Conservation (phyloP, 2,797 vertebrate genomes). For the Myotis myotis region DNA sequence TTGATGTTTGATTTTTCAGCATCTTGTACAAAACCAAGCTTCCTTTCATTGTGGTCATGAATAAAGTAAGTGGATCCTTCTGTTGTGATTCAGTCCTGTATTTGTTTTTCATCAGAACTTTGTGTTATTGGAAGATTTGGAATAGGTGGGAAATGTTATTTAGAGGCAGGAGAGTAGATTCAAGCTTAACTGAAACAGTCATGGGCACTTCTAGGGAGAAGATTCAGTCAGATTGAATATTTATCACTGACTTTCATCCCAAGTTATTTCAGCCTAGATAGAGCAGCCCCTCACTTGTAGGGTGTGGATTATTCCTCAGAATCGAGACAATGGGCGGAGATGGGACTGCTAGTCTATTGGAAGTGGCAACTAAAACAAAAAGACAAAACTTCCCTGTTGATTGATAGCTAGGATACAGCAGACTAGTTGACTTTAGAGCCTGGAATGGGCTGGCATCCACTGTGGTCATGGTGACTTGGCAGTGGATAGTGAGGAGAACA, state of each 20-base stretch:
- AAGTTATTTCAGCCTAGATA: not conserved
- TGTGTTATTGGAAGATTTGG: constrained; percentile 11
- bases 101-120: constrained; percentile 8
- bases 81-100: not conserved
- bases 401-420: not conserved
- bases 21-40: constrained; percentile 98
- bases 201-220: not conserved
- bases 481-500: not conserved
- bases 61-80: constrained; percentile 90
- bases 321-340: not conserved
- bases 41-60: constrained; percentile 97
- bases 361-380: not conserved
- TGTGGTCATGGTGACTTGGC: not conserved
- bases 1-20: constrained; percentile 81
- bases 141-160: not conserved
- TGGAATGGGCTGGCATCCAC: not conserved
- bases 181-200: not conserved
- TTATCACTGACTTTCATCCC: not conserved
- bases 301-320: not conserved
- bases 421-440: not conserved
- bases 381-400: not conserved
- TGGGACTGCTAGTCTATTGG: not conserved
- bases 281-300: not conserved
- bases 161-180: not conserved
- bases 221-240: not conserved